phyloP scores from a whole-genome alignment of 2,113 vertebrate genomes.

The Bufo gargarizans region DNA sequence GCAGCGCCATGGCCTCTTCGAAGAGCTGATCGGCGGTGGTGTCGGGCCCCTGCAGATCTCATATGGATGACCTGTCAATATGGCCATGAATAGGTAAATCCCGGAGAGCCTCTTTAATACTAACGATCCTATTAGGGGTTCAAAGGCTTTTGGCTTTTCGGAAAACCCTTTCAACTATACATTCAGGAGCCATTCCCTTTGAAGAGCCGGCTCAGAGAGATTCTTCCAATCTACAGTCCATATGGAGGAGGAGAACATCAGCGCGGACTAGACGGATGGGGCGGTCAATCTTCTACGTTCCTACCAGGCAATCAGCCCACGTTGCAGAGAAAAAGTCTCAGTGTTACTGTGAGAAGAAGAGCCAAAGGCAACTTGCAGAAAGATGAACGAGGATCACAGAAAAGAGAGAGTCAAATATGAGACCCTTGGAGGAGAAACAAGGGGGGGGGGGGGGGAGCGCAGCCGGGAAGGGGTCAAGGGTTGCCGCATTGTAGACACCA shows the following conservation, averaged over 20 bases:
- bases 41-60: too few relatives aligned
- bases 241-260: too few relatives aligned
- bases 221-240: too few relatives aligned
- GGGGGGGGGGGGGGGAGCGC: slow-evolving; percentile 60
- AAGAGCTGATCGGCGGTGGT: too few relatives aligned
- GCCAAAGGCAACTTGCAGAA: slow-evolving; percentile 63
- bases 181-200: neutral
- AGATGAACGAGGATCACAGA: slow-evolving; percentile 61
- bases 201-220: too few relatives aligned
- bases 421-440: slow-evolving; percentile 63
- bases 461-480: slow-evolving; percentile 71
- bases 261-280: too few relatives aligned
- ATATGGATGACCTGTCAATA: too few relatives aligned
- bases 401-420: slow-evolving; percentile 65
- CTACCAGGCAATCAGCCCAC: neutral
- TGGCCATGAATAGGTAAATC: too few relatives aligned
- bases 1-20: too few relatives aligned
- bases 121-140: too few relatives aligned
- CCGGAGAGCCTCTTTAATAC: too few relatives aligned
- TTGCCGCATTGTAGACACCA: slow-evolving; percentile 66
- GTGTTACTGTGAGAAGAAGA: neutral
- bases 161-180: neutral
- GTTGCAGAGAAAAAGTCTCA: neutral
- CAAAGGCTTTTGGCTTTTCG: neutral
- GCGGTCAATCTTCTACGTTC: neutral